These are phyloP conservation scores for Aptenodytes patagonicus DNA, from an alignment of 2,113 vertebrate species.

Conservation along the genomic window DNA sequence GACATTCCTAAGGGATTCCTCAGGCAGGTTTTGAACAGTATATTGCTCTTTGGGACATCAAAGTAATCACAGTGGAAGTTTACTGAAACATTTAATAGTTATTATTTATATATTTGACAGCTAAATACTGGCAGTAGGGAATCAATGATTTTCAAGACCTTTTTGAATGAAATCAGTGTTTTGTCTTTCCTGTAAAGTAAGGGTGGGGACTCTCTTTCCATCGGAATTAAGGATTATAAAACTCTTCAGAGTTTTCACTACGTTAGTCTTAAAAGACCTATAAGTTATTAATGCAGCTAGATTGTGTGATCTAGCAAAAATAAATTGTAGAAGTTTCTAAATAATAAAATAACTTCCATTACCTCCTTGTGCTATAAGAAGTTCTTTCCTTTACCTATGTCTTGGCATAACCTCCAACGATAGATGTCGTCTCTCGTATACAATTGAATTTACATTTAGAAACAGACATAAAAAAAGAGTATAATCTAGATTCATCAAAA, in stretches of 20 bases:
- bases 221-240: not conserved
- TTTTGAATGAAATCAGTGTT: not conserved
- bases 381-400: not conserved
- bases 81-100: constrained; percentile 1
- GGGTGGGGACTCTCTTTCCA: not conserved
- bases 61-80: not conserved
- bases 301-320: not conserved
- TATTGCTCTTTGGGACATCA: not conserved
- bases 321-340: not conserved
- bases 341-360: not conserved
- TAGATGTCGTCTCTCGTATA: not conserved
- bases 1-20: not conserved
- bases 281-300: not conserved
- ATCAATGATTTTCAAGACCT: not conserved
- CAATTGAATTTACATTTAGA: not conserved
- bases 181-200: not conserved
- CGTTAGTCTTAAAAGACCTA: not conserved
- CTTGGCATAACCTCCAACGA: not conserved
- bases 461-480: not conserved
- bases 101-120: not conserved
- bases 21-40: not conserved
- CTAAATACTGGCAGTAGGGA: not conserved
- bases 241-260: not conserved
- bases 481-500: not conserved
- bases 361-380: not conserved